Conservation (phyloP, 2,888 invertebrate genomes). For the Helicoverpa assulta region DNA sequence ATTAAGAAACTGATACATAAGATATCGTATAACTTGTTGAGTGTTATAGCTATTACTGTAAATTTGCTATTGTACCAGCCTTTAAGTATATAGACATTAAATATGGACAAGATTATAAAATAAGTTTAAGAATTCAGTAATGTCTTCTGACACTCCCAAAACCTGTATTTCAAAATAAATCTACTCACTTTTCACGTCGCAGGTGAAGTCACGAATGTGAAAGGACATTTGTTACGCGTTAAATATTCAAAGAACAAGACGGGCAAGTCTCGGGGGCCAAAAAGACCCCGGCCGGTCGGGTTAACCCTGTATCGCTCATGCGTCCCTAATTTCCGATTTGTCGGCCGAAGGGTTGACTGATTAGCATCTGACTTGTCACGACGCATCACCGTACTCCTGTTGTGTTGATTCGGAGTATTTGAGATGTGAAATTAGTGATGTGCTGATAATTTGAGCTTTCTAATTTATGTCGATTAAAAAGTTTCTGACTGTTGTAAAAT, state of each 20-base stretch:
- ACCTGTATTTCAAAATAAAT: slow-evolving; percentile 4
- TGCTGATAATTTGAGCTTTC: slow-evolving; percentile 35
- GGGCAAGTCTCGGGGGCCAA: slow-evolving; percentile 81
- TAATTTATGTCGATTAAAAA: background rate
- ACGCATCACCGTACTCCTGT: slow-evolving; percentile 82
- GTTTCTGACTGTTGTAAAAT: background rate
- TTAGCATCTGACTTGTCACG: slow-evolving; percentile 89
- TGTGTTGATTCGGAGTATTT: slow-evolving; percentile 71
- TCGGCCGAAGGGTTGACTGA: slow-evolving; percentile 89
- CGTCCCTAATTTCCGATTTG: slow-evolving; percentile 90
- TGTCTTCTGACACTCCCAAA: no score
- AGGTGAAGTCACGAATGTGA: slow-evolving; percentile 67
- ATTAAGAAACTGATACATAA: no score
- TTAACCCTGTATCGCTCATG: slow-evolving; percentile 88
- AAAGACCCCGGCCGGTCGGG: slow-evolving; percentile 77
- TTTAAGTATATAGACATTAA: no score
- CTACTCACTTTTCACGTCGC: slow-evolving; percentile 40
- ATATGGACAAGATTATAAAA: no score
- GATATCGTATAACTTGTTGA: no score
- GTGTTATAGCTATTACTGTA: no score
- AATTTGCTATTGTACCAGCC: no score
- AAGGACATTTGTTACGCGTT: slow-evolving; percentile 80
- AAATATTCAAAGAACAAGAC: slow-evolving; percentile 89
- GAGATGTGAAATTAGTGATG: slow-evolving; percentile 70
- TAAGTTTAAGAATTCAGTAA: no score